A percentile compares a stretch with the other conserved stretches of the same genome.
These are phyloP conservation scores for Chamaea fasciata DNA, from an alignment of 2,113 vertebrate species.

Conservation along the genomic window DNA sequence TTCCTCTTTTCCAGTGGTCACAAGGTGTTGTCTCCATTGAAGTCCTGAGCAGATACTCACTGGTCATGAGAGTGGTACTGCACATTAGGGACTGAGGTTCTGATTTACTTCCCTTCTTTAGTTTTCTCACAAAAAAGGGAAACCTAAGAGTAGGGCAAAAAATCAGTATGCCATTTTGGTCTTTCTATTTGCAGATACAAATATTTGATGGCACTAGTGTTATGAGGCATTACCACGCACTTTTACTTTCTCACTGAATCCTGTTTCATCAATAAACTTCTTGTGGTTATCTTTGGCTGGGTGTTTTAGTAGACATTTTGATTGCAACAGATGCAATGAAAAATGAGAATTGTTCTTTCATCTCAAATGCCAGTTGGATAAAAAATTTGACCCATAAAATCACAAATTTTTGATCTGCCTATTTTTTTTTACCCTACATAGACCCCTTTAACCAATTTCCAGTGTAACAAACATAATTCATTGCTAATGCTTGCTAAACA, in stretches of 20 bases:
- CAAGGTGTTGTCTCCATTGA: background rate
- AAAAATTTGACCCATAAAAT: background rate
- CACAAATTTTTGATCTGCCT: background rate
- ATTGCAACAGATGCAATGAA: background rate
- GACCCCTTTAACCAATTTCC: background rate
- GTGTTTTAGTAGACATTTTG: background rate
- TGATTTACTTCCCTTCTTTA: background rate
- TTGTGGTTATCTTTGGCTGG: background rate
- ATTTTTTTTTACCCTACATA: background rate
- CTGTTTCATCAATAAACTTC: background rate
- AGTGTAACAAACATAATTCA: background rate
- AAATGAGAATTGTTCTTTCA: background rate
- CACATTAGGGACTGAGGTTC: background rate
- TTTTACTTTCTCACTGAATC: background rate
- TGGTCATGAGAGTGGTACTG: background rate
- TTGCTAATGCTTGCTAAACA: background rate
- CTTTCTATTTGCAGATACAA: background rate
- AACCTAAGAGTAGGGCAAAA: background rate
- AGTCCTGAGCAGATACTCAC: background rate
- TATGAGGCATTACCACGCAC: background rate
- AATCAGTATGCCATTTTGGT: background rate
- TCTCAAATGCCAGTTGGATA: background rate
- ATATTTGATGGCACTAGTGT: background rate
- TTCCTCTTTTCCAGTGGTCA: background rate
- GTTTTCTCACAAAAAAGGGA: background rate